Base-by-base conservation (phyloP, 2,888 invertebrate species). In the Drosophila lutescens region DNA sequence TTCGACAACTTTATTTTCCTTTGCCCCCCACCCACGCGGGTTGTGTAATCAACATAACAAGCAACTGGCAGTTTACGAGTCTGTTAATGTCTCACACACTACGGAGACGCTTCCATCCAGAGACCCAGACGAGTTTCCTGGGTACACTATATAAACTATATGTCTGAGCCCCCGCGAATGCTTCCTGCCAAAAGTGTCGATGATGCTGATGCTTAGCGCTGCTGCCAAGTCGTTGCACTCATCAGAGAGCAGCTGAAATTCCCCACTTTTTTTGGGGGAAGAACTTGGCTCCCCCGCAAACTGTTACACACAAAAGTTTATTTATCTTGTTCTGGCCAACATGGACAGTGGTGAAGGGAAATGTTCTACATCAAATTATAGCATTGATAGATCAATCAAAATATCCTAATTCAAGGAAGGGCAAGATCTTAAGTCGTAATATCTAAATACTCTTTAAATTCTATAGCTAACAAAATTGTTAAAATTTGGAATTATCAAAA, bases 171-270 rank as follows among this genome's bases (percentile, higher is more conserved):
- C 54, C 72, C 77, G 84, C 65, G 54, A 67, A 67, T 30, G 80
- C 76, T 86, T 88, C 85, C 87, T 87, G 85, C 78, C 80, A 61
- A 88, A 78, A 74, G 69, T 77, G 56, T 77, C 74, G 75, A 80
- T 79, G 75, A 78, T 67, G 76, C 60, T 67, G 76, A 68, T 60
- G 78, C 44, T 74, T 74, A 75, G 72, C 41, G 34, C 62, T 65
- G 74, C 63, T 62, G 74, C 79, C 86, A 85, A 86, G 91, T 91
- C 91, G 91, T 90, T 91, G 91, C 91, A 90, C 91, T 91, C 91
- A 88, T 91, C 90, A 90, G 81, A 90, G 81, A 40, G 67, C 23
- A 8, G 59, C 26, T 53, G 10, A 2, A 47, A 13, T 40, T 46
- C 40, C 40, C 12, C 5, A 4, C 12, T 12, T 38, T 44, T 59